phyloP scores from a whole-genome alignment of 2,113 vertebrate genomes.

The Phaetusa simplex region DNA sequence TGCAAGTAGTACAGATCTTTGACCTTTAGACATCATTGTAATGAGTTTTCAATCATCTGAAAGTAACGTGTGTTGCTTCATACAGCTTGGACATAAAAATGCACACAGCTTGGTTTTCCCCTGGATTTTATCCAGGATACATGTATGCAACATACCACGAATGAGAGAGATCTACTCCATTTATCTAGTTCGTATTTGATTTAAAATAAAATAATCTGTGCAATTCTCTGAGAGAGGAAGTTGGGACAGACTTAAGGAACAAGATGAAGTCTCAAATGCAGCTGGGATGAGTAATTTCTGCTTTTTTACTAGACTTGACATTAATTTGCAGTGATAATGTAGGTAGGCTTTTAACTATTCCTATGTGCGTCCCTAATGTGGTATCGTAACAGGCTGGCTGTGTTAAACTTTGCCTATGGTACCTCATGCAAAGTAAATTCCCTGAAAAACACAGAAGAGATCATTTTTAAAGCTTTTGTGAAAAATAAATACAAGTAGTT shows the following conservation, averaged over 20 bases:
- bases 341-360: background rate
- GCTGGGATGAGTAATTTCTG: background rate
- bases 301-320: background rate
- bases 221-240: background rate
- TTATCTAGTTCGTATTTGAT: background rate
- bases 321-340: background rate
- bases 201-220: background rate
- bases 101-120: background rate
- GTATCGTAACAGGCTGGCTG: background rate
- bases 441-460: background rate
- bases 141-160: fast-evolving
- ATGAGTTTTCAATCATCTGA: background rate
- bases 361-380: background rate
- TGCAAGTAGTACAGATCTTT: background rate
- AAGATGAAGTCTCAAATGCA: background rate
- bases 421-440: background rate
- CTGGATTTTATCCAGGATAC: background rate
- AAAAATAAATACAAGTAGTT: background rate
- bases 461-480: background rate
- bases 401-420: background rate
- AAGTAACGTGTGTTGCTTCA: background rate
- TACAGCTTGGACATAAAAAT: background rate
- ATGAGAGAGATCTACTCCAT: background rate
- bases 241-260: background rate
- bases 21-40: background rate